A percentile compares a stretch with the other conserved stretches of the same genome.
Conservation (phyloP, 2,797 vertebrate genomes). For the Poeciliopsis paucimaculata region DNA sequence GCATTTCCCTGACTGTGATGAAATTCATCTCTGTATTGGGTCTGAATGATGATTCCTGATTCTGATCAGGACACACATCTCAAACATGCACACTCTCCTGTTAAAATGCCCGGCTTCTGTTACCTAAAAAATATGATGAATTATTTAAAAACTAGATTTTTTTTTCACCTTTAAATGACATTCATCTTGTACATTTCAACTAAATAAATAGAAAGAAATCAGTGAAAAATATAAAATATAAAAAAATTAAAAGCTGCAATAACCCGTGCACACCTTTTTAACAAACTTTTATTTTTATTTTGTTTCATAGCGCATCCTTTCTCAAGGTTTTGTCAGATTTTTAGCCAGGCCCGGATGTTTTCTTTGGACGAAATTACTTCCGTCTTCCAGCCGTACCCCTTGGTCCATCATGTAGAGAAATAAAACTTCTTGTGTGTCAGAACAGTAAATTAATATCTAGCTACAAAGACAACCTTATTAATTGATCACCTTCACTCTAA, state of each 20-base stretch:
- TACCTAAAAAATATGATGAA: background rate
- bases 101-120: background rate
- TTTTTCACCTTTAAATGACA: background rate
- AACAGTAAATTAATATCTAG: background rate
- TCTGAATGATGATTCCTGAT: conserved; percentile 61
- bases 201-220: background rate
- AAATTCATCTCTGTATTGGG: conserved; percentile 36
- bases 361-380: background rate
- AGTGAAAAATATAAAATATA: background rate
- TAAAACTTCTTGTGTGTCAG: background rate
- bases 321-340: background rate
- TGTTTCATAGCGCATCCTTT: background rate
- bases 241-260: background rate
- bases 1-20: conserved; percentile 39
- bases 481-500: background rate
- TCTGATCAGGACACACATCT: conserved; percentile 5
- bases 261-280: background rate
- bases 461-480: background rate
- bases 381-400: background rate
- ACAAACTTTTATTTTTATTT: background rate
- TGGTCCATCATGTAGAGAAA: background rate
- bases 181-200: background rate
- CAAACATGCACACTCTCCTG: background rate
- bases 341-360: background rate
- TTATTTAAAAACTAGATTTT: background rate